These are phyloP conservation scores for Labeo calbasu DNA, from an alignment of 2,797 vertebrate genomes.

Conservation along the genomic window DNA sequence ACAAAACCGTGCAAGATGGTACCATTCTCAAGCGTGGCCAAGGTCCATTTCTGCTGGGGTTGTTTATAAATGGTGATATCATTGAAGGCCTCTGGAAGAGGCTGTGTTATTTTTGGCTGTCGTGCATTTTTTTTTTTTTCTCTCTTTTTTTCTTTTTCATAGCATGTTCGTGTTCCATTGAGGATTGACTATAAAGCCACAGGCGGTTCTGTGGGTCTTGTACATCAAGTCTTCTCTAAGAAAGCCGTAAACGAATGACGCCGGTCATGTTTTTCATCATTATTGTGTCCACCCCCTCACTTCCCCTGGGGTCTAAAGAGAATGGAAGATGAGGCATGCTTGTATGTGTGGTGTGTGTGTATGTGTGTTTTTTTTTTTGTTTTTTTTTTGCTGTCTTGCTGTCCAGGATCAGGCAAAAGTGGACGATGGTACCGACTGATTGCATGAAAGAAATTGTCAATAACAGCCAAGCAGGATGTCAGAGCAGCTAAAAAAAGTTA, in stretches of 20 bases:
- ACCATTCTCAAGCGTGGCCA: conserved; percentile 65
- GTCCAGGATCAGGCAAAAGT: conserved; percentile 2
- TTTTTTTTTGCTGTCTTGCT: conserved; percentile 6
- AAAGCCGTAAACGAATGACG: conserved; percentile 27
- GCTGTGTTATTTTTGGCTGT: conserved; percentile 58
- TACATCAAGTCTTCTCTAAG: conserved; percentile 22
- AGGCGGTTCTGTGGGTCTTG: conserved; percentile 1
- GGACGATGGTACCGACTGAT: neutral
- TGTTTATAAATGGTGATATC: conserved; percentile 68
- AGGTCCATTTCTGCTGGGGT: conserved; percentile 56
- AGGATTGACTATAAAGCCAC: conserved; percentile 49
- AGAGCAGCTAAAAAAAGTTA: neutral
- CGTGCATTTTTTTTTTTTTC: conserved; percentile 3
- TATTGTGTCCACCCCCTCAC: conserved; percentile 21
- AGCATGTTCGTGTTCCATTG: conserved; percentile 32
- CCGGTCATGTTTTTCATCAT: conserved; percentile 28
- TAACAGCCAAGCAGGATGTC: conserved; percentile 10
- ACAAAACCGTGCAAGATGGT: conserved; percentile 74
- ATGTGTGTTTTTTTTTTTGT: no score
- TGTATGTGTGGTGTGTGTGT: neutral
- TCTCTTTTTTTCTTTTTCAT: conserved; percentile 33
- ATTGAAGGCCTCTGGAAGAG: conserved; percentile 45
- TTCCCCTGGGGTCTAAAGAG: conserved; percentile 17
- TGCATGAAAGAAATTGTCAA: conserved; percentile 5
- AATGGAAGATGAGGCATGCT: conserved; percentile 18